Evolutionary conservation across 2,888 invertebrate species (phyloP), one percentile per base, ranked within the genome.

Genomic region (Rhingia rostrata): DNA sequence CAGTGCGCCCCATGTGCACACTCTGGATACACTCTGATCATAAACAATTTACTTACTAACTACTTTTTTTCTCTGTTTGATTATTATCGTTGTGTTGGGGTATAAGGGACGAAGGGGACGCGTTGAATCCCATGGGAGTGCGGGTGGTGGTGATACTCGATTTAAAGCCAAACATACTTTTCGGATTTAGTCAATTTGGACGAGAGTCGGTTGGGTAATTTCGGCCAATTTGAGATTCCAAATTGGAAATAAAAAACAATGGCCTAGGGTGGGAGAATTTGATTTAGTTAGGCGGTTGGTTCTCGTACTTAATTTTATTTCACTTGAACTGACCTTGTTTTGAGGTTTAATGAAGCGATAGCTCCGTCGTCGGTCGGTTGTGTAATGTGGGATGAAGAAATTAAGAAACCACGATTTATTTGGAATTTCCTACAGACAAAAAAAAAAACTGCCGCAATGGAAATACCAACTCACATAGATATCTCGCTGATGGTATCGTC

Each of bases 11-110:
- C 43, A 54, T 73, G 45, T 63, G 72, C 63, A 63, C 10, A 63
- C 10, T 67, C 35, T 6, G 22, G 22, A 32, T 12, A 67, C 32
- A 47, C 47, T 22, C 49, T 33, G 39, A 60, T 66, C 54, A 67
- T 73, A 61, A 67, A 73, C 73, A 80, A 80, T 79, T 80, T 67
- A 61, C 66, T 79, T 37, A 72, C 72, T 45, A 60, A 66, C 7
- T 58, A 22, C 22, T 70, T 63, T 54, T 37, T 63, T 47, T 49
- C 58, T 58, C 58, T 61, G 41, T 37, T 14, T 58, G 39, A 39
- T 22, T 49, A 33, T 79, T 51, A 60, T 72, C 58, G 63, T 70
- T 72, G 60, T 45, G 14, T 35, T 63, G 37, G n/a, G 22, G 22
- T 22, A 22, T 22, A 22, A 22, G 22, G 22, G 22, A 33, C 22